These are phyloP conservation scores for Gulo gulo DNA, from an alignment of 2,113 vertebrate species.

Conservation along the genomic window DNA sequence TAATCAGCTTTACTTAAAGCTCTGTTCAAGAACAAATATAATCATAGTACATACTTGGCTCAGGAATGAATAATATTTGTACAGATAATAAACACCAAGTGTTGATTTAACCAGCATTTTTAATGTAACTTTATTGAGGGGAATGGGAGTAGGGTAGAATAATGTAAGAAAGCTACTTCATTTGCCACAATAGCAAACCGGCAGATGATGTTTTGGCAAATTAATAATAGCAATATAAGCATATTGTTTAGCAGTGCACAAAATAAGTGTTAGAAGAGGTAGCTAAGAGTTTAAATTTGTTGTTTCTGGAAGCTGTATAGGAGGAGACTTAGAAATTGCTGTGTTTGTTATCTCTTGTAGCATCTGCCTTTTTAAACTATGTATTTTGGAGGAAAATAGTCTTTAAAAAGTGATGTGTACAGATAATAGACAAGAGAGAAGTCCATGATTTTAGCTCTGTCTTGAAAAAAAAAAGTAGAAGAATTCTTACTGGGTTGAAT, in stretches of 20 bases:
- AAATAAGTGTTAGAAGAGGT: constrained; percentile 26
- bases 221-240: neutral
- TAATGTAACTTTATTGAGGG: neutral
- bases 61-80: neutral
- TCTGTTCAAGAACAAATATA: neutral
- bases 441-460: neutral
- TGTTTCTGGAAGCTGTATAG: neutral
- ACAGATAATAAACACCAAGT: neutral
- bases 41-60: neutral
- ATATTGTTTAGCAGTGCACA: neutral
- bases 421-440: constrained; percentile 8
- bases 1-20: constrained; percentile 17
- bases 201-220: neutral
- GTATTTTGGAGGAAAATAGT: constrained; percentile 4
- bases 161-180: neutral
- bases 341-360: neutral
- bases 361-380: neutral
- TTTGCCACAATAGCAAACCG: neutral
- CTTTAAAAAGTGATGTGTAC: neutral
- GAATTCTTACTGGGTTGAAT: neutral
- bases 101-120: neutral
- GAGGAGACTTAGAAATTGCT: neutral
- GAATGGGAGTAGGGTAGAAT: neutral
- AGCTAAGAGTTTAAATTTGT: neutral
- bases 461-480: neutral